Evolutionary conservation across 2,113 vertebrate genomes (phyloP).

Genomic region (Strigops habroptila): DNA sequence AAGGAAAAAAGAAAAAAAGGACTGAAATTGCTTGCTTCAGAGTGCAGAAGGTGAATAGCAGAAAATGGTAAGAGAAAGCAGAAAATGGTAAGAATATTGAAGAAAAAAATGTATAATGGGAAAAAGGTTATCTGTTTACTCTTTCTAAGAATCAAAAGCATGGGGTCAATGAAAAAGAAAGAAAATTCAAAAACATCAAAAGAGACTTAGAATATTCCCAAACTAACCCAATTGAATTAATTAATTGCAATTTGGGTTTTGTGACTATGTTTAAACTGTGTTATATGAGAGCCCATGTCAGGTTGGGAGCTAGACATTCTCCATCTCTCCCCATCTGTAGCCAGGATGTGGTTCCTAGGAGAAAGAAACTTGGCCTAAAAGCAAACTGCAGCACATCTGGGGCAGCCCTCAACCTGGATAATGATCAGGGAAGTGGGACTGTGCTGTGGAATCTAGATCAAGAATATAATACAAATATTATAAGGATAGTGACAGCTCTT

Average conservation of each 20-base stretch:
- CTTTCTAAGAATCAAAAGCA: not conserved
- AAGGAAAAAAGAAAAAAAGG: not conserved
- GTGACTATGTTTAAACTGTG: not conserved
- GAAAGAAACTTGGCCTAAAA: not conserved
- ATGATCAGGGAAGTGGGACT: conserved; percentile 7
- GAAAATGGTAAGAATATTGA: not conserved
- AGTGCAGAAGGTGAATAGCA: not conserved
- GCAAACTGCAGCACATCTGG: not conserved
- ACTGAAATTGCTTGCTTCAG: not conserved
- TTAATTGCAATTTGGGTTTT: not conserved
- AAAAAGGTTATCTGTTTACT: not conserved
- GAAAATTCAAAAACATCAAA: not conserved
- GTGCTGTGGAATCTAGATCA: not conserved
- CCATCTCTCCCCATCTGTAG: not conserved
- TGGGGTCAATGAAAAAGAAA: not conserved
- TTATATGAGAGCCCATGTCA: not conserved
- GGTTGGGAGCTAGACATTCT: not conserved
- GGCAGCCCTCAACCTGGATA: conserved; percentile 34
- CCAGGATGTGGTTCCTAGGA: not conserved
- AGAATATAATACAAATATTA: conserved; percentile 1
- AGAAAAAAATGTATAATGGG: not conserved
- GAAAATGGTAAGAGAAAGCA: not conserved
- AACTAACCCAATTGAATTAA: not conserved
- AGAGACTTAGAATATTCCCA: not conserved
- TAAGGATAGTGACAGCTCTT: conserved; percentile 19